Percentiles rank a stretch among this genome's conserved stretches.
Conservation (phyloP, 2,888 invertebrate genomes). For the Deilephila elpenor region DNA sequence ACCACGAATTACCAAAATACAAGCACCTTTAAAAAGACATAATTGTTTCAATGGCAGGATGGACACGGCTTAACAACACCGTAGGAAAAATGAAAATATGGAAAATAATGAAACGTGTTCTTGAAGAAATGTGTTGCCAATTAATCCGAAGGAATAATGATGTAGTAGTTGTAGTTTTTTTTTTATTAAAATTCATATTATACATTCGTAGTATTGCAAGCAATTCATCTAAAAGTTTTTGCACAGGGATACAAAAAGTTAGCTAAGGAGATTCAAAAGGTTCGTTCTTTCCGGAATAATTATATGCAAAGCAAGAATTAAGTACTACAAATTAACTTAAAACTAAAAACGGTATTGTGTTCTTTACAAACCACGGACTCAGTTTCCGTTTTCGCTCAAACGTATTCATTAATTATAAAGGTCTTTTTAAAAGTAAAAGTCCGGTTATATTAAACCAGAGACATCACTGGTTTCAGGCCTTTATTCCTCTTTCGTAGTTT, state of each 20-base stretch:
- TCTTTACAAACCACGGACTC: slow-evolving; percentile 4
- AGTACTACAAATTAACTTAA: slow-evolving; percentile 14
- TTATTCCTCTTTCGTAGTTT: neutral
- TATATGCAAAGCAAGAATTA: slow-evolving; percentile 1
- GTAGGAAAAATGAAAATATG: neutral
- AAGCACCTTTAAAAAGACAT: slow-evolving; percentile 20
- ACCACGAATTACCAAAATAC: slow-evolving; percentile 25
- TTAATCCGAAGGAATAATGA: no score
- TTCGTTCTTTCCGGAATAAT: neutral
- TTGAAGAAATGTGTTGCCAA: no score
- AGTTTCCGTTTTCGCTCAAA: neutral
- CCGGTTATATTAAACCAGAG: no score
- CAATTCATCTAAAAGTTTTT: no score
- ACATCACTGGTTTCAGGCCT: neutral
- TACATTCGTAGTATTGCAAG: no score
- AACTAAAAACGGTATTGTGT: slow-evolving; percentile 12
- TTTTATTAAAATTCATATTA: no score
- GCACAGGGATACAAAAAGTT: no score
- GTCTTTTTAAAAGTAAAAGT: no score
- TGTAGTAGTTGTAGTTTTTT: no score
- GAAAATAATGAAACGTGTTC: neutral
- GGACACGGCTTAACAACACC: neutral
- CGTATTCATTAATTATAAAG: neutral
- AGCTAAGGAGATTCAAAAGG: no score
- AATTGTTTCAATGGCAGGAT: neutral